Percentiles rank a stretch among this genome's conserved stretches.
These are phyloP conservation scores for Epizoanthus scotinus DNA, from an alignment of 92 coral and sea anemone species.

Conservation along the genomic window DNA sequence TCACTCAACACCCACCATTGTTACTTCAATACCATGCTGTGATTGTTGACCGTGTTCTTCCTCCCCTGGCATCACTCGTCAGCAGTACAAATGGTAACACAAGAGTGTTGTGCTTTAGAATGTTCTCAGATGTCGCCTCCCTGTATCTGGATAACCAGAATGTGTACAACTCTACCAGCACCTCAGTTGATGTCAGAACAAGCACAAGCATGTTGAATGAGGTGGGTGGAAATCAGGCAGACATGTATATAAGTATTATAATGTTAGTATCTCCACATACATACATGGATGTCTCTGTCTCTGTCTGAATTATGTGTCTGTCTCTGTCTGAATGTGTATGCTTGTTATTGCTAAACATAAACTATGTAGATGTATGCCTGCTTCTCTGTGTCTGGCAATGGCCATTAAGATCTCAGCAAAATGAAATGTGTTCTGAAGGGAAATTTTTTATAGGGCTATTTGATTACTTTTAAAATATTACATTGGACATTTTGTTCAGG, in stretches of 20 bases:
- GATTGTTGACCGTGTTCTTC: conserved; percentile 76
- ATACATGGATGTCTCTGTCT: not conserved
- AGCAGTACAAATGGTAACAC: conserved; percentile 88
- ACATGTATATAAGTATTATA: not conserved
- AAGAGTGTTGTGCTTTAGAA: conserved; percentile 86
- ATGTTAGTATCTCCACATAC: not conserved
- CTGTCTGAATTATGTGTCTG: not conserved
- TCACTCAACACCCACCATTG: conserved; percentile 95
- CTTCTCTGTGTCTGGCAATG: too few species aligned
- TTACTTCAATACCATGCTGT: conserved; percentile 72
- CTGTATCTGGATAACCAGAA: conserved; percentile 87
- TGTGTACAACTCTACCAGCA: conserved; percentile 65
- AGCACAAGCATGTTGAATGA: conserved; percentile 70
- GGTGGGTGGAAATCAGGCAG: conserved; percentile 49
- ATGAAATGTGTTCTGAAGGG: too few species aligned
- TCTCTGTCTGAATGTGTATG: not conserved
- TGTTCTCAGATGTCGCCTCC: conserved; percentile 96
- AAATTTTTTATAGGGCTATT: too few species aligned
- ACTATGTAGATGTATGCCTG: not conserved
- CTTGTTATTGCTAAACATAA: not conserved
- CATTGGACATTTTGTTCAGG: not conserved
- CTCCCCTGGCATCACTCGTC: conserved; percentile 80
- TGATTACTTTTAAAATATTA: too few species aligned
- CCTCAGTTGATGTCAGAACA: conserved; percentile 41
- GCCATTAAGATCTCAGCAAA: too few species aligned